Evolutionary conservation across 2,888 invertebrate species (phyloP).

Genomic region (Trichogramma evanescens): DNA sequence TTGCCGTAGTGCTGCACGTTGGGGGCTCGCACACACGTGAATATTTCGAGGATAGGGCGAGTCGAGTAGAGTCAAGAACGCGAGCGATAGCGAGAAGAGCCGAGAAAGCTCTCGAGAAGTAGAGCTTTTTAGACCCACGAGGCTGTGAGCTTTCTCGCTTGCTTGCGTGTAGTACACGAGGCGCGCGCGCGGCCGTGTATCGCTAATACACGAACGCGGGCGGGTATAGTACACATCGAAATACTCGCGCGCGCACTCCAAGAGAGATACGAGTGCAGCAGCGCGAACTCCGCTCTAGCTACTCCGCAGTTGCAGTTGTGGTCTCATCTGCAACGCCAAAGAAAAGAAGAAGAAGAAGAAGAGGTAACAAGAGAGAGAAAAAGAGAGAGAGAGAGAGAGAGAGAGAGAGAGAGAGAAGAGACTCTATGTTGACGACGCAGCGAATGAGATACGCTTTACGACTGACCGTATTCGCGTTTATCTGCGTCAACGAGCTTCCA

Average conservation of each 20-base stretch:
- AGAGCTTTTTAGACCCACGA: too few relatives aligned
- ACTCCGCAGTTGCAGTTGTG: too few relatives aligned
- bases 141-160: neutral
- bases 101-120: neutral
- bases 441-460: slow-evolving; percentile 25
- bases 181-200: too few relatives aligned
- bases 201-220: too few relatives aligned
- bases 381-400: neutral
- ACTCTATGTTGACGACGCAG: neutral
- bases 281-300: too few relatives aligned
- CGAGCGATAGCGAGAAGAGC: neutral
- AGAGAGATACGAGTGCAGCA: slow-evolving; percentile 1
- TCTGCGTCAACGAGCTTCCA: slow-evolving; percentile 7
- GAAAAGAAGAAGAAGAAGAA: neutral
- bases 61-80: too few relatives aligned
- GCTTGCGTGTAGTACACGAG: neutral
- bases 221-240: neutral
- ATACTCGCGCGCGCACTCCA: slow-evolving; percentile 6
- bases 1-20: too few relatives aligned
- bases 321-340: too few relatives aligned
- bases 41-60: too few relatives aligned
- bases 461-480: slow-evolving; percentile 27
- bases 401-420: neutral
- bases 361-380: neutral
- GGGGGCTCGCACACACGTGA: too few relatives aligned